Evolutionary conservation across 2,797 vertebrate species (phyloP), one percentile per base, ranked within the genome.

Genomic region (Phalanger gymnotis): DNA sequence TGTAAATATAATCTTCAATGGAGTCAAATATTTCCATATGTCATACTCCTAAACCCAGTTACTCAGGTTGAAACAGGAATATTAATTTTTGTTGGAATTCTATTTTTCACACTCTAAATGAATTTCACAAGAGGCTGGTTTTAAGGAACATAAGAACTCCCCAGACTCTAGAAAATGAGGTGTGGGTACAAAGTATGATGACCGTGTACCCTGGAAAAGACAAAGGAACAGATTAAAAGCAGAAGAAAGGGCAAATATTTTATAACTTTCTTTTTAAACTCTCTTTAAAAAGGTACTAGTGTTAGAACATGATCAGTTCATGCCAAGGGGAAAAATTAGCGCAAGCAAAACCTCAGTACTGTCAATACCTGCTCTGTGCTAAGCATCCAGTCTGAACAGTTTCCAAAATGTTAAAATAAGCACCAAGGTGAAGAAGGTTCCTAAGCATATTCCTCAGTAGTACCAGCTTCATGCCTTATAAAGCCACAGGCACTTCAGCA

Each of bases 371-470:
- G 54, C 73, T 91, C 34, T 94, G 1, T 95, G 94, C 90, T 54
- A 90, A 95, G 34, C 0, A 47, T 56, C 91, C 2, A 58, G 3
- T 4, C 40, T 87, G 56, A 22, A 14, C 34, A 54, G 28, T 56
- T 91, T 90, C 25, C 14, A 91, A 95, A 94, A 27, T 5, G 0
- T 16, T 92, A 90, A 94, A 93, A 93, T 90, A 93, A 94, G 57
- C 10, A 14, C 40, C 30, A n/a, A 1, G n/a, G n/a, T 3, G 28
- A 93, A 47, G 2, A 90, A 30, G 7, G 66, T 91, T 94, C 28
- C n/a, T 14, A 47, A 28, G 11, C 0, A 10, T 11, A 1, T 93
- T 4, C 11, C 22, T 2, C 12, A 16, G 19, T 10, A 25, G 2
- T 16, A 47, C 31, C 66, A 92, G 73, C 11, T 91, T 12, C 25